Evolutionary conservation across 2,797 vertebrate species (phyloP).

Genomic region (Gymnoscopelus braueri): DNA sequence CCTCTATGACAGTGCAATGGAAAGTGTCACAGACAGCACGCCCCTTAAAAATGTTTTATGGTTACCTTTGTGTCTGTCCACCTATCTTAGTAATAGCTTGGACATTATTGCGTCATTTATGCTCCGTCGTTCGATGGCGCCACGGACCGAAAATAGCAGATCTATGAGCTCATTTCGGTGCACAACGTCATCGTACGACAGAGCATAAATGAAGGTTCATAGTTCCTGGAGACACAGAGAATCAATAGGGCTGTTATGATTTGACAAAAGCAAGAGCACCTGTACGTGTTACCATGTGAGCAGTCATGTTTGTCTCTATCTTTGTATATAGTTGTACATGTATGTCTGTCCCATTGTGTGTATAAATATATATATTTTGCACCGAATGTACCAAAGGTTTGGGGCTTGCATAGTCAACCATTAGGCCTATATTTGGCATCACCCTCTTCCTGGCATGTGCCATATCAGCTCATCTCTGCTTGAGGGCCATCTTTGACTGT

Average conservation of each 20-base stretch:
- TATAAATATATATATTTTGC: constrained; percentile 89
- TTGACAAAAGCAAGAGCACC: constrained; percentile 69
- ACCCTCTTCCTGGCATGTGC: constrained; percentile 45
- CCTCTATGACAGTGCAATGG: constrained; percentile 53
- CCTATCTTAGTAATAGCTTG: constrained; percentile 70
- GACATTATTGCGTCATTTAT: constrained; percentile 34
- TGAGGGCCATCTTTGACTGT: constrained; percentile 41
- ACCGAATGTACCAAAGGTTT: constrained; percentile 95
- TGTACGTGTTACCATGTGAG: constrained; percentile 73
- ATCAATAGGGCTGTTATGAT: constrained; percentile 72
- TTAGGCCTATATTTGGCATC: constrained; percentile 67
- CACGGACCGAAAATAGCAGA: too few relatives aligned
- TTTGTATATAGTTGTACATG: constrained; percentile 84
- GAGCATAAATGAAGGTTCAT: constrained; percentile 34
- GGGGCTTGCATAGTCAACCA: constrained; percentile 73
- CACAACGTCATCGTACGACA: too few relatives aligned
- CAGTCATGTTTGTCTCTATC: constrained; percentile 69
- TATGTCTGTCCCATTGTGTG: constrained; percentile 82
- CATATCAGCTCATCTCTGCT: constrained; percentile 48
- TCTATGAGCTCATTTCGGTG: too few relatives aligned
- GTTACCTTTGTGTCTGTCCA: constrained; percentile 62
- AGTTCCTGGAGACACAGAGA: constrained; percentile 48
- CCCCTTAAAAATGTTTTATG: constrained; percentile 46
- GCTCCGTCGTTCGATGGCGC: too few relatives aligned
- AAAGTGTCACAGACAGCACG: constrained; percentile 64